Base-by-base conservation (phyloP, 1,140 invertebrate genomes). In the Zaprionus ghesquierei region DNA sequence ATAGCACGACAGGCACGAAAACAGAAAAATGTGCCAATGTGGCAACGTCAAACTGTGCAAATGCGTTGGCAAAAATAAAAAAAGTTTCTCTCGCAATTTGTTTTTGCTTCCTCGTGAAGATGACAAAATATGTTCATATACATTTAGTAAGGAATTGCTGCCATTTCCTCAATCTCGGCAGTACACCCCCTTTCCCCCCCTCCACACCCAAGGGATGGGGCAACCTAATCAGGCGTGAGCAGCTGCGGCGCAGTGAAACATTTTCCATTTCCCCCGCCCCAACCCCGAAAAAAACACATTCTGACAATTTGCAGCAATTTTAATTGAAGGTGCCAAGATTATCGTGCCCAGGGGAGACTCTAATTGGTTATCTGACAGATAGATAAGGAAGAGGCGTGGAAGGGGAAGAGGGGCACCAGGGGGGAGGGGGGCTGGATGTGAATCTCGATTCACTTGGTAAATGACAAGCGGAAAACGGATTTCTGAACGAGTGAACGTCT, bases 391-490 rank as follows among this genome's bases (percentile, higher is more conserved):
- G 27, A 4, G 5, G 15, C n/a, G 35, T 3, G 3, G 35, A 0
- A 1, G 35, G 15, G 35, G 35, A 4, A 13, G 12, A 13, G n/a
- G 5, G 6, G 5, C 10, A 23, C 15, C 5, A 13, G 35, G 23
- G 3, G 31, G 20, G 64, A 25, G 38, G 63, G 38, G 25, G 46
- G 23, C 12, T 41, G 33, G 10, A 25, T 35, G 41, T 61, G 60
- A 75, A 69, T 51, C 49, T 31, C 50, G 50, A 79, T 38, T 65
- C 62, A 79, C 79, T n/a, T 72, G 60, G 65, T 66, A 81, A 87
- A 82, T 69, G 82, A 89, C 64, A 68, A 73, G 79, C 79, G 84
- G 84, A 86, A 86, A 86, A 86, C 79, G 82, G 84, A 86, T 86
- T 82, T 86, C 79, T 82, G 71, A 71, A 35, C 82, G 75, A 86